Base-by-base conservation (phyloP, 2,113 vertebrate species). In the Pipra filicauda region DNA sequence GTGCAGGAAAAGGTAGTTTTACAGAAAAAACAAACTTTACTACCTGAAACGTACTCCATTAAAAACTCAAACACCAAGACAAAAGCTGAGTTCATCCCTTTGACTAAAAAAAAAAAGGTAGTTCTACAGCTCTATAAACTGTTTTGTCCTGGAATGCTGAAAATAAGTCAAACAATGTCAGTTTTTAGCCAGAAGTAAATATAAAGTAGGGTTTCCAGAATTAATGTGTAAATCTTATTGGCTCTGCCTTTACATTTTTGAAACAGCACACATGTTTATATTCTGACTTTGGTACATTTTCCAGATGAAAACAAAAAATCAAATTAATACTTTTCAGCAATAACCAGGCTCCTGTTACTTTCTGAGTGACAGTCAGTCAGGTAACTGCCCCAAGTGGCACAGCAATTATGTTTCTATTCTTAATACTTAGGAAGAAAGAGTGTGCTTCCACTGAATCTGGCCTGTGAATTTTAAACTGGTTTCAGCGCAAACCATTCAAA, bases 131-230 rank as follows among this genome's bases (percentile, higher is more conserved):
- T 94, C 62, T 85, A 79, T 93, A 93, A 96, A 96, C 85, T 95
- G 48, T 91, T 97, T 77, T 85, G 74, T 79, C 95, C 94, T 94
- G 85, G 93, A 97, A 97, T 8, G 30, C 75, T 86, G 95, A 96
- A 94, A 81, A 49, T 85, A 94, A 98, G 88, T 95, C 94, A 97
- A 97, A 97, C 79, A 89, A 73, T 87, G 95, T 96, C 92, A 95
- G 86, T 83, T 96, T 62, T 86, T 76, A 93, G 84, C 74, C 89
- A 97, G 96, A 97, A 57, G 48, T 81, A 93, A 94, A 92, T 92
- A 97, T 73, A 87, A 94, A 95, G 71, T 55, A 54, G 43, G 55
- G 86, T 85, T 95, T 95, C 90, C 3, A 4, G 87, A 96, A 96
- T 64, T 48, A 96, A 87, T 91, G 74, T n/a, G 14, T 93, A 35